Evolutionary conservation across 2,797 vertebrate species (phyloP), one percentile per base, ranked within the genome.

Genomic region (Australoheros facetus): DNA sequence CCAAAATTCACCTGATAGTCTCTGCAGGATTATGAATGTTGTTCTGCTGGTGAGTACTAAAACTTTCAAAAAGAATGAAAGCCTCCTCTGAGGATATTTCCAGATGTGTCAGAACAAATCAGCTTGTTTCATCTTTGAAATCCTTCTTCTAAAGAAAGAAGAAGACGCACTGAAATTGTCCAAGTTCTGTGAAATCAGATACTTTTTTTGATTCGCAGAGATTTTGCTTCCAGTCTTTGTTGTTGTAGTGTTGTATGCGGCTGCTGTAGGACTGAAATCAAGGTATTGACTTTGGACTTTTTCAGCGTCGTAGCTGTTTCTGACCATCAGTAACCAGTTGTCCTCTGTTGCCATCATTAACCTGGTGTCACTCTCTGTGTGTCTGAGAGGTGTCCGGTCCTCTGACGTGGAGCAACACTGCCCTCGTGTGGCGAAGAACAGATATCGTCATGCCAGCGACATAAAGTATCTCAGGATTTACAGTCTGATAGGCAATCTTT

Each of bases 321-420:
- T 73, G 34, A 34, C 8, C 4, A 10, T 19, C 39, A 42, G 3
- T 53, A 13, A 62, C 51, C 8, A 58, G 28, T 17, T 37, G 8
- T 37, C 9, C 34, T 34, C 34, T 34, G 34, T 9, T 37, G 34
- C 10, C 34, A 37, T 9, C 34, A 3, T 10, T 37, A 37, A 42
- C 1, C 14, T 59, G 75, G 3, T 53, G 42, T 73, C 16, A 0
- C 10, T 16, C 14, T 54, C 32, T 17, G 32, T 60, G 30, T 4
- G 23, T 66, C 23, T 66, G 39, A 66, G 39, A 66, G 14, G 3
- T 5, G 4, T 17, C 39, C 21, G 13, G 3, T 13, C 54, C 6
- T 64, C 66, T 53, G 32, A 28, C 9, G 28, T 71, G 60, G 73
- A 59, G 64, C 75, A 86, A 62, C 73, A 75, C 81, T 74, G 87